These are phyloP conservation scores for Heliconius eleuchia DNA, from an alignment of 1,140 invertebrate genomes.

Conservation along the genomic window DNA sequence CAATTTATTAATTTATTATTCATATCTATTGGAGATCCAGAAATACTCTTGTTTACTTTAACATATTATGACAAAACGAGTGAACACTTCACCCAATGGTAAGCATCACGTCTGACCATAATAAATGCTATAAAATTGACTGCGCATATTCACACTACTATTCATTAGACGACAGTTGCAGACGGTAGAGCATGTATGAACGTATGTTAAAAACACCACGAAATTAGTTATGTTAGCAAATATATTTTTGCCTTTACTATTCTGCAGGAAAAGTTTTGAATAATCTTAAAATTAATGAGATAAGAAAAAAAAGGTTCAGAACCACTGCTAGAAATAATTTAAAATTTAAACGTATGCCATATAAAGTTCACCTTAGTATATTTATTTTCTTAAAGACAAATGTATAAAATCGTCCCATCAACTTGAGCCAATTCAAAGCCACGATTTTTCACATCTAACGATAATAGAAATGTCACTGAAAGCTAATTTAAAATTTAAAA, in stretches of 20 bases:
- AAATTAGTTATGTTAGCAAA: neutral
- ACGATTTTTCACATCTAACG: neutral
- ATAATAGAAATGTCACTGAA: conserved; percentile 6
- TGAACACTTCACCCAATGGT: neutral
- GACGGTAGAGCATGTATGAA: no score
- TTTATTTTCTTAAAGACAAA: neutral
- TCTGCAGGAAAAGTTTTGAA: neutral
- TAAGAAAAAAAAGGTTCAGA: neutral
- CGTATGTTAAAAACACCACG: neutral
- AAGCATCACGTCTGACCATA: neutral
- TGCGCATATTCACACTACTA: neutral
- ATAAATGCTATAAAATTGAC: neutral
- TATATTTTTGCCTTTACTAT: neutral
- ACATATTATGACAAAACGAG: neutral
- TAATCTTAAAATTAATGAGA: neutral
- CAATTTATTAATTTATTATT: no score
- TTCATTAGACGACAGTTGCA: neutral
- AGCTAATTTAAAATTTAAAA: neutral
- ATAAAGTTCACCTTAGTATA: neutral
- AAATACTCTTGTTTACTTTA: neutral
- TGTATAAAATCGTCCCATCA: neutral
- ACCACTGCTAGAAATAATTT: neutral
- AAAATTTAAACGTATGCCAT: neutral
- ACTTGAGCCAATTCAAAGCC: neutral
- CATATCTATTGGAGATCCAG: no score